Evolutionary conservation across 2,113 vertebrate species (phyloP), one percentile per base, ranked within the genome.

Genomic region (Serinus canaria): DNA sequence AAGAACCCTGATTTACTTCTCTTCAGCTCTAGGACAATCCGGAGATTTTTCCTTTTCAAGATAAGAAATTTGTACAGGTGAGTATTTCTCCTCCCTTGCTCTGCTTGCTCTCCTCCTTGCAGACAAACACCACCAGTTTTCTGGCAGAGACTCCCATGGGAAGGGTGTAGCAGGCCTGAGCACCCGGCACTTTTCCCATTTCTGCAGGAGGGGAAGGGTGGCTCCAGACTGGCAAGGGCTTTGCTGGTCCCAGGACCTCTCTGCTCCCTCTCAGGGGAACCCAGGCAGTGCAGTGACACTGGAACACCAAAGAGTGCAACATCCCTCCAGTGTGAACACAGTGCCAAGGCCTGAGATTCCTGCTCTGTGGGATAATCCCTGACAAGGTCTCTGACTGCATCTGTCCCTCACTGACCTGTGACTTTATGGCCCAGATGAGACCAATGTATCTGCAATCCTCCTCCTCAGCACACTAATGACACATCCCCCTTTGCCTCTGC

Each of bases 41-140:
- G 52, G 70, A 90, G 6, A 35, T 13, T 63, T 79, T 92, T 76
- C n/a, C 33, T 58, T 56, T 52, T 35, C 31, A n/a, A 39, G 22
- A 55, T 23, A 59, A 55, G 53, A 43, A 68, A 6, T n/a, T 58
- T 58, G 56, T 6, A 44, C 2, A 68, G 30, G 17, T 52, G 31
- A 67, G 20, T 27, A 27, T 28, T 80, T 55, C 62, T 83, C 39
- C 39, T 47, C 9, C 47, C 18, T 12, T 21, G 35, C 33, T 37
- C 58, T 47, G 58, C 39, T 41, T 0, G 0, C 21, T 39, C 46
- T 14, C 78, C 12, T 79, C 17, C 58, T 11, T 0, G 6, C 2
- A 62, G 67, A 25, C 35, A 55, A 88, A 53, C 19, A 13, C 4
- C 63, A 43, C 1, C 50, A 41, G 44, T 30, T 86, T 88, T 86